These are phyloP conservation scores for Ciconia maguari DNA, from an alignment of 2,113 vertebrate genomes.

Conservation along the genomic window DNA sequence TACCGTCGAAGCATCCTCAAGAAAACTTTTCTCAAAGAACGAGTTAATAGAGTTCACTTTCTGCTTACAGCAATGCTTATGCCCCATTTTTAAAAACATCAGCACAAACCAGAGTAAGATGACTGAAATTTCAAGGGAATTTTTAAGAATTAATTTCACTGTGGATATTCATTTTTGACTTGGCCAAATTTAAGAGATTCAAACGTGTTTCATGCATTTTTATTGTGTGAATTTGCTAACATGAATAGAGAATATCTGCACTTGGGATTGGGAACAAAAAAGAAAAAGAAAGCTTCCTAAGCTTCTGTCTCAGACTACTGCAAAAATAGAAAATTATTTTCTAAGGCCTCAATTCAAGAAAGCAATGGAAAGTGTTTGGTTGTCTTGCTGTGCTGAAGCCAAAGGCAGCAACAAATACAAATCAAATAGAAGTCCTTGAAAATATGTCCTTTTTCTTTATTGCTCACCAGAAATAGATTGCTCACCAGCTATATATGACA, in stretches of 20 bases:
- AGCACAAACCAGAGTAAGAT: not conserved
- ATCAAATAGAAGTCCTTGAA: slow-evolving; percentile 29
- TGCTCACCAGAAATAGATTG: not conserved
- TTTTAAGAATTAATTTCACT: not conserved
- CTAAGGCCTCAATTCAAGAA: not conserved
- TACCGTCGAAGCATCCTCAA: not conserved
- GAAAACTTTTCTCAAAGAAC: not conserved
- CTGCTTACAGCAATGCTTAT: not conserved
- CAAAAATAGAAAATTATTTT: not conserved
- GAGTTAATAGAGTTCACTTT: not conserved
- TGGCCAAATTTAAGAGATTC: not conserved
- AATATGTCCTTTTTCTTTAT: slow-evolving; percentile 20
- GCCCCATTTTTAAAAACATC: not conserved
- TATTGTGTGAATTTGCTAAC: not conserved
- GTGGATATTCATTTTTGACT: not conserved
- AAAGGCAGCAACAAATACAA: slow-evolving; percentile 22
- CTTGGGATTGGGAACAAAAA: not conserved
- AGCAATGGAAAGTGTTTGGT: not conserved
- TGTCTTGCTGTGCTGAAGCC: not conserved
- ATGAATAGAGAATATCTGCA: not conserved
- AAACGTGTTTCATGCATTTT: not conserved
- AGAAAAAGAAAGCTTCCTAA: not conserved
- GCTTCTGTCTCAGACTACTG: not conserved
- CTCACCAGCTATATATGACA: not conserved
- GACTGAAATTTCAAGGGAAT: not conserved